phyloP scores from a whole-genome alignment of 2,113 vertebrate genomes.

The Rousettus leschenaultii region DNA sequence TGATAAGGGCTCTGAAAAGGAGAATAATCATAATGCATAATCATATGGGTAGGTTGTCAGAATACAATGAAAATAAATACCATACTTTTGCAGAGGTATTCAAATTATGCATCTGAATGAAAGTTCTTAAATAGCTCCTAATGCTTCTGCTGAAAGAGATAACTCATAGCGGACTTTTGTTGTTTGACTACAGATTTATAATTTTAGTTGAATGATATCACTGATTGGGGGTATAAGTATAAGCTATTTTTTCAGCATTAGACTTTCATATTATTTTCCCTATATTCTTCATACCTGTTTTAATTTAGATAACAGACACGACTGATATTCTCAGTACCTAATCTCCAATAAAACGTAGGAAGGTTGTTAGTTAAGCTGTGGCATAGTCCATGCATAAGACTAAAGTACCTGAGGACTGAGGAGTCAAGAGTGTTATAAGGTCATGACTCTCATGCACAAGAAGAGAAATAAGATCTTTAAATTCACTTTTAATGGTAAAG shows the following conservation, averaged over 20 bases:
- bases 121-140: constrained; percentile 62
- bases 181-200: constrained; percentile 28
- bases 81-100: constrained; percentile 48
- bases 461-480: background rate
- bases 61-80: constrained; percentile 68
- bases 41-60: constrained; percentile 57
- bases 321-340: background rate
- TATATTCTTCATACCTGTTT: background rate
- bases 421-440: background rate
- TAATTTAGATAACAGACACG: background rate
- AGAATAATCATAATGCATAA: constrained; percentile 58
- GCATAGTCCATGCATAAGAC: background rate
- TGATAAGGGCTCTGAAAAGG: constrained; percentile 60
- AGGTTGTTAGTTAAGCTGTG: background rate
- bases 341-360: background rate
- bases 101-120: constrained; percentile 52
- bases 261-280: background rate
- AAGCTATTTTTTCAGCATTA: background rate
- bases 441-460: background rate
- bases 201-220: constrained; percentile 34
- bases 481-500: background rate
- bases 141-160: constrained; percentile 33
- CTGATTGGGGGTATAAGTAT: background rate
- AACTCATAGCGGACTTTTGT: constrained; percentile 23
- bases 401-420: background rate